phyloP scores from a whole-genome alignment of 1,140 invertebrate species.

The Drosophila azteca region DNA sequence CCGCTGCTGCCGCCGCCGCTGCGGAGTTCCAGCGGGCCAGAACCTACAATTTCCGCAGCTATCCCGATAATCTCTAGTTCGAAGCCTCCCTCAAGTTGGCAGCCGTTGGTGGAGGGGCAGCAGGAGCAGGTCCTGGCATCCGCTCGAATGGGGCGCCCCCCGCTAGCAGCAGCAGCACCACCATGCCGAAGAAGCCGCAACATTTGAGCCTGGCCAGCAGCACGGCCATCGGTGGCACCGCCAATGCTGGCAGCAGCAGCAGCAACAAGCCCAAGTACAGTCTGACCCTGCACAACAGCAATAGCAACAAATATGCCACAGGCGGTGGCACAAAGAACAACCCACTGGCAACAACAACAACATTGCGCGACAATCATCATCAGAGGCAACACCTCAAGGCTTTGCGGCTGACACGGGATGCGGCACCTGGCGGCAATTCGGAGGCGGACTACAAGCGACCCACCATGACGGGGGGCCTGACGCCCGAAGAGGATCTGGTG shows the following conservation, averaged over 20 bases:
- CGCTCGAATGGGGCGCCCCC: constrained; percentile 10
- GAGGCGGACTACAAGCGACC: constrained; percentile 51
- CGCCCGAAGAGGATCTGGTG: constrained; percentile 55
- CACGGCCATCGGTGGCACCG: constrained; percentile 4
- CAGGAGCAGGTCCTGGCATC: constrained; percentile 6
- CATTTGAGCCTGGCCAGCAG: constrained; percentile 58
- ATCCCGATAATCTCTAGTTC: constrained; percentile 83
- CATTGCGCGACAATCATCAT: constrained; percentile 66
- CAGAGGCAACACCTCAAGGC: constrained; percentile 69
- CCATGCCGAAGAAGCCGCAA: constrained; percentile 75
- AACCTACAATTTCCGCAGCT: constrained; percentile 83
- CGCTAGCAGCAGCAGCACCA: constrained; percentile 17
- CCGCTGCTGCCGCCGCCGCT: constrained; percentile 57
- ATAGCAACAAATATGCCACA: constrained; percentile 50
- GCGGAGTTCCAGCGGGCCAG: constrained; percentile 81
- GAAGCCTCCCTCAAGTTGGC: constrained; percentile 76
- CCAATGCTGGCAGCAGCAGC: not conserved
- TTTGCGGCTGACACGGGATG: constrained; percentile 59
- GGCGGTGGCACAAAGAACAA: constrained; percentile 31
- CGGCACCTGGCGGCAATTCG: constrained; percentile 2
- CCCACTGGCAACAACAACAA: constrained; percentile 26
- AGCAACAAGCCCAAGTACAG: constrained; percentile 44
- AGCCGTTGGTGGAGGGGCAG: constrained; percentile 35
- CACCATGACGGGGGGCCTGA: constrained; percentile 7
- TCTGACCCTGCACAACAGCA: constrained; percentile 50